Base-by-base conservation (phyloP, 30 jellyfish, hydroid and myxozoan genomes). In the Pseudorhiza aurosa region DNA sequence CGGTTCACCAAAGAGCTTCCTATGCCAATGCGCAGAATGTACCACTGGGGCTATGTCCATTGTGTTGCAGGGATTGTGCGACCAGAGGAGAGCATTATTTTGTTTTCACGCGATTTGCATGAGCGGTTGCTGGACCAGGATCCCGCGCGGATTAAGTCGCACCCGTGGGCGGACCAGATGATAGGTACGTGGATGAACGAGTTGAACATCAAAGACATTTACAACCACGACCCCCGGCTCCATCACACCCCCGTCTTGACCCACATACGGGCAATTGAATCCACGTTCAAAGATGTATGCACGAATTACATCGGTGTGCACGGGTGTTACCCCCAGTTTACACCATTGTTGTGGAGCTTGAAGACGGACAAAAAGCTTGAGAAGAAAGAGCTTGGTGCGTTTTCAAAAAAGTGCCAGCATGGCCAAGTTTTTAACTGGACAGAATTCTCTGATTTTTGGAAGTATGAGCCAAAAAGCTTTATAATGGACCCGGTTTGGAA, bases 81-180 rank as follows among this genome's bases (percentile, higher is more conserved):
- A 12, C 96, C 96, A 31, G 96, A 86, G 58, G 96, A 86, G 49
- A 86, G 96, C 19, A 50, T 86, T 12, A 42, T 75, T 26, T 27
- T 86, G 37, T 56, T 86, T 21, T 86, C 96, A 18, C 71, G 58
- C 11, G 96, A 86, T 33, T 33, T 86, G 4, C 44, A 75, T 15
- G 96, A 75, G 45, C 53, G 2, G 29, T 86, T 86, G 25, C 82
- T 86, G 6, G 49, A 14, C 27, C 96, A 86, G 44, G 58, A 86
- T 42, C 87, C 96, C n/a, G 35, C 45, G 60, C 19, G 12, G 26
- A 86, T 86, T 80, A 67, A 44, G 26, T 55, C 88, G 24, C 91
- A 86, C 42, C 91, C 91, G 22, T 68, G 89, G 91, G 96, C 96
- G 6, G 96, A 86, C 64, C 96, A 86, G 64, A 56, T 58, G 77